Evolutionary conservation across 1,140 invertebrate species (phyloP), one percentile per base, ranked within the genome.

Genomic region (Apis cerana): DNA sequence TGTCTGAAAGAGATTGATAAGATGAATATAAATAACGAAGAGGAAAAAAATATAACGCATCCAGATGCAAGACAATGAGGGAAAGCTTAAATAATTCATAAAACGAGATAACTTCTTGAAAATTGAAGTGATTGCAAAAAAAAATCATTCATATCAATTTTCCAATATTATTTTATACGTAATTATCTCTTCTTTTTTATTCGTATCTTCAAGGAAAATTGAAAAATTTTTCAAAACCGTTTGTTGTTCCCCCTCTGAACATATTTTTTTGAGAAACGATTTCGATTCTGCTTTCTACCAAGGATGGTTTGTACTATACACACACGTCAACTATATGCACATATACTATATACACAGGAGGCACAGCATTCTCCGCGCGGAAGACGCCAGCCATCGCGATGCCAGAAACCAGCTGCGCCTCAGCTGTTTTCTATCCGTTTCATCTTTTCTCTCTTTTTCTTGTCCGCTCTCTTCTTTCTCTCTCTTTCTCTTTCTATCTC

Each of bases 381-480:
- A 89, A 89, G 90, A 91, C 87, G 85, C 85, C 88, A 89, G 89
- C 85, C 89, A 86, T 90, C 88, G 89, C 87, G 88, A 89, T 88
- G 89, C 89, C 87, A 91, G 83, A 90, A 90, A 82, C 92, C 92
- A 93, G 91, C 92, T 92, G 92, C 89, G 88, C 75, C 88, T 92
- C 92, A 93, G 92, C 92, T 93, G 92, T 92, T 92, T 92, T 92
- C 91, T 90, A 88, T 91, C 91, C 84, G 82, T 91, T 85, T 84
- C 77, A 75, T 88, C 80, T 75, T 80, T 82, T 86, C 86, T 62
- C n/a, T 27, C 81, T 75, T 86, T 87, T 54, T 27, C 23, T 85
- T 82, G 88, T 80, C 58, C 50, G 54, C 69, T 54, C 50, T 64
- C 62, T 27, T 2, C 9, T 11, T 21, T n/a, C 59, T 10, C 58